phyloP scores from a whole-genome alignment of 2,797 vertebrate species.

The Pteropus rufus region DNA sequence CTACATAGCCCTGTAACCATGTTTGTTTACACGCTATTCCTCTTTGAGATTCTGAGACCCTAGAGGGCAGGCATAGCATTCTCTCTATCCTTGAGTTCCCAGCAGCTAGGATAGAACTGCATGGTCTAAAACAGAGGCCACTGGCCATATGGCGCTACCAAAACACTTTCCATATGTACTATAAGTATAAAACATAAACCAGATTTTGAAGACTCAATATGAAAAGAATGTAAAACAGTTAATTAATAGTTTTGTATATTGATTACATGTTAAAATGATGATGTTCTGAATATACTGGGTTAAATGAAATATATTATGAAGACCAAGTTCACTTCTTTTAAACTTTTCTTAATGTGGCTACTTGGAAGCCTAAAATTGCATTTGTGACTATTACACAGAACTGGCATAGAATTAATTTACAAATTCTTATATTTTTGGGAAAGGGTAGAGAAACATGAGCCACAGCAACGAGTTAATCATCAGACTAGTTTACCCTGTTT shows the following conservation, averaged over 20 bases:
- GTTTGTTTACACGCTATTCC: neutral
- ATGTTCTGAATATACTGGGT: neutral
- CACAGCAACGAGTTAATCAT: neutral
- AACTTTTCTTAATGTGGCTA: neutral
- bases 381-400: neutral
- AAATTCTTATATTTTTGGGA: neutral
- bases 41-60: neutral
- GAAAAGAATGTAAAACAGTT: neutral
- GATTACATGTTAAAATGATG: neutral
- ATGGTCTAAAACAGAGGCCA: neutral
- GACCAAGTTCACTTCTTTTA: neutral
- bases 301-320: neutral
- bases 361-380: neutral
- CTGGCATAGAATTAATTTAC: neutral
- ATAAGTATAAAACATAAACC: neutral
- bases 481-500: neutral
- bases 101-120: neutral
- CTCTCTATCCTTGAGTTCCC: neutral
- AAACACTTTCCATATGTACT: neutral
- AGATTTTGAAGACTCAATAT: neutral
- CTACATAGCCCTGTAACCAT: rapidly evolving
- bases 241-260: neutral
- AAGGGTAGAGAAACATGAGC: neutral
- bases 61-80: neutral
- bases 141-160: neutral